Evolutionary conservation across 2,888 invertebrate genomes (phyloP).

Genomic region (Rhogogaster chlorosoma): DNA sequence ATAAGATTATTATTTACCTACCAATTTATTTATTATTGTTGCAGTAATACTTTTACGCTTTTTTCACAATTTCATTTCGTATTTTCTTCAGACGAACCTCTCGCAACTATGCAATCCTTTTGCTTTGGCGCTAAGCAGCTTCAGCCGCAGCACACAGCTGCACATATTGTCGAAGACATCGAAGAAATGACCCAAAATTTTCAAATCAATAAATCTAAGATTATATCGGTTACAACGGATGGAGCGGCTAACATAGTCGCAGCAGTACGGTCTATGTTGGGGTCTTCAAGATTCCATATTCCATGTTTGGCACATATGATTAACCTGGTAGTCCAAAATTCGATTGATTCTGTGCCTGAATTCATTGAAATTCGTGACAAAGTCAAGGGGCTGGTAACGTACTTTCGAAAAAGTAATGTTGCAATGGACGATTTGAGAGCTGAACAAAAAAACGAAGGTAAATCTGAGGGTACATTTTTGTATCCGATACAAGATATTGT

Average conservation of each 20-base stretch:
- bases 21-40: slow-evolving; percentile 10
- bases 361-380: slow-evolving; percentile 63
- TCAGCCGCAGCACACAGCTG: slow-evolving; percentile 37
- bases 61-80: neutral
- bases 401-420: slow-evolving; percentile 58
- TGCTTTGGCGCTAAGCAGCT: slow-evolving; percentile 31
- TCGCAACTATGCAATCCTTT: slow-evolving; percentile 23
- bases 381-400: slow-evolving; percentile 68
- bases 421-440: slow-evolving; percentile 69
- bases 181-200: slow-evolving; percentile 40
- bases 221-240: slow-evolving; percentile 55
- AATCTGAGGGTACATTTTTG: slow-evolving; percentile 23
- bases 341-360: slow-evolving; percentile 60
- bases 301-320: slow-evolving; percentile 66
- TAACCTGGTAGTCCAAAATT: slow-evolving; percentile 66
- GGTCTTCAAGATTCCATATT: slow-evolving; percentile 61
- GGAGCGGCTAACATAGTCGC: slow-evolving; percentile 65
- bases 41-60: neutral
- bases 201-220: slow-evolving; percentile 6
- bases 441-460: slow-evolving; percentile 52
- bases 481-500: slow-evolving; percentile 18
- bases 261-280: slow-evolving; percentile 64
- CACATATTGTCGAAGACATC: slow-evolving; percentile 35
- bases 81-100: neutral
- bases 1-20: neutral